A percentile compares a stretch with the other conserved stretches of the same genome.
Conservation (phyloP, 2,888 invertebrate species). For the Phorcus lineatus region DNA sequence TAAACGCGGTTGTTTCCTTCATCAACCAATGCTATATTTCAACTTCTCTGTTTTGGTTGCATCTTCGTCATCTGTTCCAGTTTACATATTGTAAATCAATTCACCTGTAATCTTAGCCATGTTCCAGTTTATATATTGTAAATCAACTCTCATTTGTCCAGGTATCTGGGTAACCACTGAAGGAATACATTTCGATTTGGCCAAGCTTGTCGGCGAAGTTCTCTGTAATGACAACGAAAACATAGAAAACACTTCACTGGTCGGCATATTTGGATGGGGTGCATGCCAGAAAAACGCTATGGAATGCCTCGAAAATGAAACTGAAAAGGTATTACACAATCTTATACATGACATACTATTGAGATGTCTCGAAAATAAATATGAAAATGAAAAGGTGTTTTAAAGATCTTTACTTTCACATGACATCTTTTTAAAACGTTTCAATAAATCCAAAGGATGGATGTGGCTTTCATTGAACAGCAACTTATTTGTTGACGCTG, state of each 20-base stretch:
- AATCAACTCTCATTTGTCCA: neutral
- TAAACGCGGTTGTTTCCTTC: too few relatives aligned
- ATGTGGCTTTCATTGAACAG: too few relatives aligned
- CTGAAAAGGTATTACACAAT: neutral
- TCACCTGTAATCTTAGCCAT: too few relatives aligned
- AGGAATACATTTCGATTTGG: neutral
- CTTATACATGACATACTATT: neutral
- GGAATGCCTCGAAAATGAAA: neutral
- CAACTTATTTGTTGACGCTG: too few relatives aligned
- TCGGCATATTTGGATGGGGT: neutral
- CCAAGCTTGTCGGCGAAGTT: neutral
- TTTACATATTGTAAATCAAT: too few relatives aligned
- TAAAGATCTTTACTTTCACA: too few relatives aligned
- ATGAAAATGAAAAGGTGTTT: neutral
- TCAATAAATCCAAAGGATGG: too few relatives aligned
- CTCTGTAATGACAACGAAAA: neutral
- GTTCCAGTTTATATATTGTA: neutral
- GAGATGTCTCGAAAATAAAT: neutral
- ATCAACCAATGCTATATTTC: too few relatives aligned
- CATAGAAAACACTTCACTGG: neutral
- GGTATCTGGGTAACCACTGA: neutral
- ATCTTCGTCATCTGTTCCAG: too few relatives aligned
- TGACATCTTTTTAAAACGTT: too few relatives aligned
- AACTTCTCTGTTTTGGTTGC: too few relatives aligned
- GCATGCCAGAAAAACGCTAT: neutral